Conservation (phyloP, 2,113 vertebrate species). For the Ahaetulla prasina region DNA sequence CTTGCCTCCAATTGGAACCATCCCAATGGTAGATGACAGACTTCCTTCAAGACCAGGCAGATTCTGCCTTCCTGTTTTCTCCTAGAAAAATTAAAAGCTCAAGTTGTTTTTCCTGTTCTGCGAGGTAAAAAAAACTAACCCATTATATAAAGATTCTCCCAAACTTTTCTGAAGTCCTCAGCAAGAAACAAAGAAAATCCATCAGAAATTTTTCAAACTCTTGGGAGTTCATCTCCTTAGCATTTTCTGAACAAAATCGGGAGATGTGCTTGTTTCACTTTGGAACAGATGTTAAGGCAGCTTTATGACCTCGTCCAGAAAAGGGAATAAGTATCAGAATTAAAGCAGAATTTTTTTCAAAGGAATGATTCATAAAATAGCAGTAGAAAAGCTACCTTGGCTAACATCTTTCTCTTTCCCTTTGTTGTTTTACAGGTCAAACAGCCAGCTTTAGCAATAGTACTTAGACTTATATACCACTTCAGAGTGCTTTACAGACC, state of each 20-base stretch:
- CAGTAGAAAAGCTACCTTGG: neutral
- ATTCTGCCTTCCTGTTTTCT: neutral
- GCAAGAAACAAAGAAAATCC: neutral
- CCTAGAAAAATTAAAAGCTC: neutral
- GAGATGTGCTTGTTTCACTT: neutral
- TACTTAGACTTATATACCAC: neutral
- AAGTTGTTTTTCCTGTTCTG: slow-evolving; percentile 30
- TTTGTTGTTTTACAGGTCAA: neutral
- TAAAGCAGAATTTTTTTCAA: neutral
- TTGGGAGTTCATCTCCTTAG: neutral
- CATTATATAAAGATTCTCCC: neutral
- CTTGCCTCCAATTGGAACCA: neutral
- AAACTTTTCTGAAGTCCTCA: neutral
- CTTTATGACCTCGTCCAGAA: neutral
- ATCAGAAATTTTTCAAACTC: neutral
- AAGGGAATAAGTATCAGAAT: neutral
- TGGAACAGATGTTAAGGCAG: neutral
- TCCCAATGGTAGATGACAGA: too few species aligned
- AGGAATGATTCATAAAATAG: neutral
- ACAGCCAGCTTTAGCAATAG: neutral
- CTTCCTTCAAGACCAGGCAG: neutral
- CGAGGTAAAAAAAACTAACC: neutral
- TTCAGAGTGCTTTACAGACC: neutral
- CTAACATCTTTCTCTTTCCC: neutral
- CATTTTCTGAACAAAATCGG: neutral